phyloP scores from a whole-genome alignment of 2,888 invertebrate species.

The Nebria brevicollis region DNA sequence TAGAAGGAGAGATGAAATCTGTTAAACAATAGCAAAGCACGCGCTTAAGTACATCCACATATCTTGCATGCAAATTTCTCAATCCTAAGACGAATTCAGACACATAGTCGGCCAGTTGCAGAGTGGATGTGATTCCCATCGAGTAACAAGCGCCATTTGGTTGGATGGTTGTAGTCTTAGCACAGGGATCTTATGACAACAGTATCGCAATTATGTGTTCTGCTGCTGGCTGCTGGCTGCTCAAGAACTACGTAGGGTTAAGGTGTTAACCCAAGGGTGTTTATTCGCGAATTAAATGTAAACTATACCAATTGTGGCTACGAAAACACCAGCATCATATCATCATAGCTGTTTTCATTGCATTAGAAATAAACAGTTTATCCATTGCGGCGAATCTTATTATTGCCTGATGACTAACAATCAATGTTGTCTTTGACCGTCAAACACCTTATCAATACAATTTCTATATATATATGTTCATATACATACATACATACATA shows the following conservation, averaged over 20 bases:
- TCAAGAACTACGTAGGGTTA: conserved; percentile 51
- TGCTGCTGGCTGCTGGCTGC: conserved; percentile 48
- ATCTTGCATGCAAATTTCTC: conserved; percentile 52
- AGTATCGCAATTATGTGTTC: conserved; percentile 55
- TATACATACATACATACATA: neutral
- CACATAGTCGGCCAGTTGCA: conserved; percentile 37
- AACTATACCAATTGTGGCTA: conserved; percentile 3
- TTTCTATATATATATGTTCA: no score
- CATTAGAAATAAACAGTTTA: neutral
- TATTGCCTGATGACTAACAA: neutral
- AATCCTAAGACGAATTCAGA: conserved; percentile 52
- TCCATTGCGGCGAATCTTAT: neutral
- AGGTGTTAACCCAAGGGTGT: conserved; percentile 53
- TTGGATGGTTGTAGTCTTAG: conserved; percentile 53
- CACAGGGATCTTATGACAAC: conserved; percentile 56
- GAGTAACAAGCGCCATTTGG: neutral
- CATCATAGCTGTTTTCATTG: neutral
- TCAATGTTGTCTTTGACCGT: no score
- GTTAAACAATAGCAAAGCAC: conserved; percentile 36
- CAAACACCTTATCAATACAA: no score
- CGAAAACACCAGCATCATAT: no score
- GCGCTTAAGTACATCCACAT: conserved; percentile 48
- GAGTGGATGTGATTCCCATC: neutral
- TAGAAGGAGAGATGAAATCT: conserved; percentile 19
- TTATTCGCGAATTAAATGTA: conserved; percentile 53